phyloP scores from a whole-genome alignment of 2,888 invertebrate genomes.

The Drosophila eohydei region DNA sequence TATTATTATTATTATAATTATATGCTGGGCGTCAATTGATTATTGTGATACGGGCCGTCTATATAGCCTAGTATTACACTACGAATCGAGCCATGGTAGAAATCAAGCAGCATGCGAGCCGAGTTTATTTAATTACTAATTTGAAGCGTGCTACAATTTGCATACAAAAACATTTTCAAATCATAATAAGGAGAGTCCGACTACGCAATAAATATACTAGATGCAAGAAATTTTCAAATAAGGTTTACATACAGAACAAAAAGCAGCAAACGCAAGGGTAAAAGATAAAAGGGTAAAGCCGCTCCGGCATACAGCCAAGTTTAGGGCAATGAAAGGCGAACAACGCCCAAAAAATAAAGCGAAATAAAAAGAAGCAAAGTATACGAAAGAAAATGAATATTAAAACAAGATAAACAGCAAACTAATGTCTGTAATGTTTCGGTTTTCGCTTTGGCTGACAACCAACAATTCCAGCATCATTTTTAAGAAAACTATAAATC shows the following conservation, averaged over 20 bases:
- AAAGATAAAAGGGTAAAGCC: background rate
- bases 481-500: background rate
- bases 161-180: conserved; percentile 28
- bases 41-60: conserved; percentile 20
- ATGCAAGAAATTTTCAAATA: conserved; percentile 3
- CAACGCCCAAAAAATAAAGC: conserved; percentile 20
- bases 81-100: conserved; percentile 21
- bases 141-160: conserved; percentile 48
- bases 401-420: background rate
- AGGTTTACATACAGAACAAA: background rate
- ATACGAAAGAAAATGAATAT: background rate
- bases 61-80: conserved; percentile 33
- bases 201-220: background rate
- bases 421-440: background rate
- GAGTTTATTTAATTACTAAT: conserved; percentile 5
- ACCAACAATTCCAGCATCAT: background rate
- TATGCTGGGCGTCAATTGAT: conserved; percentile 11
- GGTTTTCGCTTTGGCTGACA: background rate
- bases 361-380: background rate
- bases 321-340: background rate
- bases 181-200: background rate
- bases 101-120: conserved; percentile 42
- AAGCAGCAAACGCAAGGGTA: background rate
- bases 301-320: conserved; percentile 15
- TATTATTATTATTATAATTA: background rate